Evolutionary conservation across 2,888 invertebrate species (phyloP), one percentile per base, ranked within the genome.

Genomic region (Acrocyrtus sp.): DNA sequence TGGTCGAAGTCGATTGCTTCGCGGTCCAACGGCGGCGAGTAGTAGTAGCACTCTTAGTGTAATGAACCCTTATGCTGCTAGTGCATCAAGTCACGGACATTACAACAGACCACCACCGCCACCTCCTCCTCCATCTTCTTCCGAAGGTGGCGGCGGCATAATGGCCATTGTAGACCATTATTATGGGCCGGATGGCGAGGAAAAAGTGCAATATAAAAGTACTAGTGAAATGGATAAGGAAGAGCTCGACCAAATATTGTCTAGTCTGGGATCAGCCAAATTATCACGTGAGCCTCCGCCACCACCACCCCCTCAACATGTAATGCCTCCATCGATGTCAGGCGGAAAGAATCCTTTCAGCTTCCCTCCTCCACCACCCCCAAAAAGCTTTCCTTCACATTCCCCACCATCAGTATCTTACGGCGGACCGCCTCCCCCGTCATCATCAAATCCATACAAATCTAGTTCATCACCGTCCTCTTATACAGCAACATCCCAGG

Each of bases 91-190:
- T 3, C 60, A 54, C 22, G 22, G 45, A 4, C 29, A 34, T 45
- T 10, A 21, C 21, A 57, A 67, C 21, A n/a, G n/a, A n/a, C n/a
- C n/a, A n/a, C n/a, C n/a, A n/a, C n/a, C n/a, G n/a, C n/a, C n/a
- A n/a, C n/a, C n/a, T n/a, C n/a, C n/a, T n/a, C n/a, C n/a, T n/a
- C 21, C 51, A 6, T 4, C 15, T 3, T 8, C 51, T 19, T 43
- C 67, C 3, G 0, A 21, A 39, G 47, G 34, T 27, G 22, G 34
- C 1, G 50, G 61, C 2, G 15, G 53, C 1, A 53, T 69, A 1
- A 69, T 69, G 69, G 62, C 69, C 1, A 53, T 69, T 21, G 62
- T 69, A n/a, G 69, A 69, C 34, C 69, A 69, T 22, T 69, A 61
- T 24, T 69, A 69, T 21, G 69, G 69, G 6, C 69, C 69, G 15